phyloP scores from a whole-genome alignment of 2,888 invertebrate species.

The Leptothorax acervorum region DNA sequence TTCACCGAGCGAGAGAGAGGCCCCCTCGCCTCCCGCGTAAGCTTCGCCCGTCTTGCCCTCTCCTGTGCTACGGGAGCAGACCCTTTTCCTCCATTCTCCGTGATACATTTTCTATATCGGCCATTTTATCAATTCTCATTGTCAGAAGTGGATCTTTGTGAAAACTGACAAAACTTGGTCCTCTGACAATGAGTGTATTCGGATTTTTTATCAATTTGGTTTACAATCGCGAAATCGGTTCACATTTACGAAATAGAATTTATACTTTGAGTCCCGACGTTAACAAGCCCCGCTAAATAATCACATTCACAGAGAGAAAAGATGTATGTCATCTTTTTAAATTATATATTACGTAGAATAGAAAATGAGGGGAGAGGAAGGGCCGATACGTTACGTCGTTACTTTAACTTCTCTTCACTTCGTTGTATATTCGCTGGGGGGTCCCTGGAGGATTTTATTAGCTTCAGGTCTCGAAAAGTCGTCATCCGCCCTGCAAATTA shows the following conservation, averaged over 20 bases:
- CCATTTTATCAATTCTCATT: constrained; percentile 22
- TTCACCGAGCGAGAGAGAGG: constrained; percentile 63
- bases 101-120: constrained; percentile 47
- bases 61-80: constrained; percentile 23
- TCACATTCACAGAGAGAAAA: not conserved
- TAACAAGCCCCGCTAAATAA: constrained; percentile 21
- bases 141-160: not conserved
- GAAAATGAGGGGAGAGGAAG: not conserved
- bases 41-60: constrained; percentile 59
- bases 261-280: not conserved
- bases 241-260: not conserved
- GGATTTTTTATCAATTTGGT: not conserved
- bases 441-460: constrained; percentile 17
- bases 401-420: constrained; percentile 13
- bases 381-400: constrained; percentile 11
- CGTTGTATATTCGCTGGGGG: not conserved
- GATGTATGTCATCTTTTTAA: constrained; percentile 12
- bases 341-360: constrained; percentile 28
- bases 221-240: not conserved
- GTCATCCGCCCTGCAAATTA: constrained; percentile 34
- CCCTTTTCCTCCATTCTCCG: constrained; percentile 39
- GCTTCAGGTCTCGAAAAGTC: constrained; percentile 36
- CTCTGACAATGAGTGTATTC: not conserved
- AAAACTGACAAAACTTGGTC: not conserved
- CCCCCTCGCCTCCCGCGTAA: constrained; percentile 68